phyloP scores from a whole-genome alignment of 35 echinoderm and acorn worm species.

The Ptychodera flava region DNA sequence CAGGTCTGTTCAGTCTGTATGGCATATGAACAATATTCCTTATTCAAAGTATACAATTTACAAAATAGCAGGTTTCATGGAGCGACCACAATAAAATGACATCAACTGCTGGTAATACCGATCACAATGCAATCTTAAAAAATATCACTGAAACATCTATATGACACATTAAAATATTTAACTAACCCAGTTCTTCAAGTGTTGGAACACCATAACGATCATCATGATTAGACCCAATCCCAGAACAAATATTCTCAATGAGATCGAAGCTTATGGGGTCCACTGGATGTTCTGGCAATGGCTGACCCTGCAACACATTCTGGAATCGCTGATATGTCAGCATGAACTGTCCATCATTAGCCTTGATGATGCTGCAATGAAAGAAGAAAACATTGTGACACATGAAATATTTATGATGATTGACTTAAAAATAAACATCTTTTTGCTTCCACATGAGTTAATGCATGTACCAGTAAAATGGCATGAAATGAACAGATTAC shows the following conservation, averaged over 20 bases:
- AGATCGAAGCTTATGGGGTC: conserved; percentile 47
- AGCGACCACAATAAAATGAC: too few relatives aligned
- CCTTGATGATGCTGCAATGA: conserved; percentile 4
- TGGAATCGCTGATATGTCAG: conserved; percentile 88
- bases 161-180: too few relatives aligned
- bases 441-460: not conserved
- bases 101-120: too few relatives aligned
- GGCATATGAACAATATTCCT: too few relatives aligned
- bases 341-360: conserved; percentile 68
- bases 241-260: conserved; percentile 55
- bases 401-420: not conserved
- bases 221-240: conserved; percentile 49
- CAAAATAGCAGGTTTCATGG: too few relatives aligned
- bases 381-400: not conserved
- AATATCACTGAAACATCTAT: too few relatives aligned
- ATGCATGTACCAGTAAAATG: not conserved
- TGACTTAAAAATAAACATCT: not conserved
- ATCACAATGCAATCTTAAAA: too few relatives aligned
- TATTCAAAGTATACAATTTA: too few relatives aligned
- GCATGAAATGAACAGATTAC: too few relatives aligned
- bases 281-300: conserved; percentile 44
- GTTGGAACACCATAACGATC: conserved; percentile 84
- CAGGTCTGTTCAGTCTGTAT: too few relatives aligned
- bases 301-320: conserved; percentile 52
- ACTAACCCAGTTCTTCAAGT: conserved; percentile 80